phyloP scores from a whole-genome alignment of 2,113 vertebrate species.

The Pangasianodon hypophthalmus region DNA sequence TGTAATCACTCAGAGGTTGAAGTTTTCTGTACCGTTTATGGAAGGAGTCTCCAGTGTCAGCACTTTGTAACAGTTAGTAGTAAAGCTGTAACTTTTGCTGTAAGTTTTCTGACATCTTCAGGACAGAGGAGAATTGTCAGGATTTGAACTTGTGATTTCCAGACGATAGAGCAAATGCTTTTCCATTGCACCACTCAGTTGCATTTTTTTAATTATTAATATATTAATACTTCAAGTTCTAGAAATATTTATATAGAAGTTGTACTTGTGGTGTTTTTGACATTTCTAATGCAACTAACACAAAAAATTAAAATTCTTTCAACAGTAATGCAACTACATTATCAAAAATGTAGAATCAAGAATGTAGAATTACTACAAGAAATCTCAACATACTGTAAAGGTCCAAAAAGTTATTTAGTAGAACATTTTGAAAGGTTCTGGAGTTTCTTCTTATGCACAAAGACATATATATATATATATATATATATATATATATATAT shows the following conservation, averaged over 20 bases:
- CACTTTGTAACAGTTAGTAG: not conserved
- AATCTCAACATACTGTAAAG: not conserved
- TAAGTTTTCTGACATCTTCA: not conserved
- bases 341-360: too few relatives aligned
- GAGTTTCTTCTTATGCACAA: not conserved
- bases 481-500: too few relatives aligned
- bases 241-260: not conserved
- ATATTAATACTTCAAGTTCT: too few relatives aligned
- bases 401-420: not conserved
- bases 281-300: too few relatives aligned
- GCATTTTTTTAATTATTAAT: too few relatives aligned
- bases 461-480: too few relatives aligned
- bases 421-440: not conserved
- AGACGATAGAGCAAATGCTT: not conserved
- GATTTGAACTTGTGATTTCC: not conserved
- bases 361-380: too few relatives aligned
- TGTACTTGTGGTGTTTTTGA: not conserved
- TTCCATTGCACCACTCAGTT: not conserved
- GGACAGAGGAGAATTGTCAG: not conserved
- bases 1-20: not conserved
- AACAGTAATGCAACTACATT: not conserved
- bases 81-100: not conserved
- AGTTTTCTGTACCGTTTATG: not conserved
- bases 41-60: constrained; percentile 9
- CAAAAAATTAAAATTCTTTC: not conserved